Base-by-base conservation (phyloP, 2,797 vertebrate species). In the Schizopygopsis malacanthus region DNA sequence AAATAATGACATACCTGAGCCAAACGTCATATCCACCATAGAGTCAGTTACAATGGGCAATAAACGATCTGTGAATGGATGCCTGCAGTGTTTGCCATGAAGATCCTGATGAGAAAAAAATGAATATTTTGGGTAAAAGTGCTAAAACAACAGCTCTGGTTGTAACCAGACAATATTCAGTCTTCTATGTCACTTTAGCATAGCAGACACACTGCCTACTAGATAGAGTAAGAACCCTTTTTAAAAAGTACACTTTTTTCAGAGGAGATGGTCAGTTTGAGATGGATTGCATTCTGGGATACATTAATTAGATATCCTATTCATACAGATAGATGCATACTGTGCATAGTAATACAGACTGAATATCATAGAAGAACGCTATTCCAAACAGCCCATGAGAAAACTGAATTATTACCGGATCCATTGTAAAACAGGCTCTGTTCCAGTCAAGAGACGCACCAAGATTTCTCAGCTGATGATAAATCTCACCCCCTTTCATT, bases 401-500 rank as follows among this genome's bases (percentile, higher is more conserved):
- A 50, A 75, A 18, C 72, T 28, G 25, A 28, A 28, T 28, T 28
- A 94, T 95, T 93, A 98, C 97, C 43, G 93, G 85, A 56, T 98
- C 97, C 97, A 98, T 96, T 0, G 97, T 98, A 82, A 98, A 98
- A 83, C 97, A 95, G 37, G 95, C 92, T 89, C 97, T 92, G 83
- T 92, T 96, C 97, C 97, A 98, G 93, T 98, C 97, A 89, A 98
- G 92, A 41, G 97, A 98, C 0, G 97, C 95, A 5, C 97, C 97
- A 0, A 98, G 93, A 20, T 87, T 94, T 65, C 92, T 96, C 83
- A 98, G 94, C 92, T 98, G 97, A 9, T 95, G 91, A 87, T 96
- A 97, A 88, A 98, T 98, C 92, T 96, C 95, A 0, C 95, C 95
- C 80, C 96, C 97, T 90, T 97, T 98, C 8, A 54, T n/a, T 8